Base-by-base conservation (phyloP, 2,888 invertebrate species). In the Drosophila colorata region DNA sequence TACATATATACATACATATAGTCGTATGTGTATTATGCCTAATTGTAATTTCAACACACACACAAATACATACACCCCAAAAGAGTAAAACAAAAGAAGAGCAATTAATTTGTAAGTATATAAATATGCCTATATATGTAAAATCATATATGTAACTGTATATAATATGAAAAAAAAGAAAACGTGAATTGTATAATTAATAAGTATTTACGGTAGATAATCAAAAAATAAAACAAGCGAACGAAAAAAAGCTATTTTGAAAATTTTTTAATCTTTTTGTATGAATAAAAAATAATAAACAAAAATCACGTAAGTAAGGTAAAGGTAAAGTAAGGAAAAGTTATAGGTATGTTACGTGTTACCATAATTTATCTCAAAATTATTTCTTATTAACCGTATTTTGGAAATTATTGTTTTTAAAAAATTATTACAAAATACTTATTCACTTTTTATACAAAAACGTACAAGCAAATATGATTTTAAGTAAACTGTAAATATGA, bases 161-260 rank as follows among this genome's bases (percentile, higher is more conserved):
- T 82, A 87, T 83, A 86, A 77, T 60, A 79, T 65, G 47, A 52
- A 52, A 16, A 35, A 23, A 49, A 14, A 31, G 1, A 52, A 46
- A 43, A 48, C 46, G 43, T 67, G 63, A 76, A 68, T 60, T 87
- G 76, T 87, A 81, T 77, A 73, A 63, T 51, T 74, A 61, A 65
- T 85, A 85, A 88, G 87, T 81, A 85, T 84, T 84, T 88, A 85
- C 82, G 79, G 81, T 85, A 87, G 85, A 85, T 85, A 85, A 85
- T 85, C 85, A 85, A 87, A 88, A 88, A 87, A 85, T 88, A 88
- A 83, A 80, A 71, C 56, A 63, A 67, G 53, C 67, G 37, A 73
- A 61, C 33, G 64, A 65, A 71, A 38, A 35, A 23, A 23, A 3
- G 13, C 9, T 4, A 25, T 2, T 16, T 31, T 18, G 0, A 20